Conservation (phyloP, 2,113 vertebrate genomes). For the Saguinus imperator region DNA sequence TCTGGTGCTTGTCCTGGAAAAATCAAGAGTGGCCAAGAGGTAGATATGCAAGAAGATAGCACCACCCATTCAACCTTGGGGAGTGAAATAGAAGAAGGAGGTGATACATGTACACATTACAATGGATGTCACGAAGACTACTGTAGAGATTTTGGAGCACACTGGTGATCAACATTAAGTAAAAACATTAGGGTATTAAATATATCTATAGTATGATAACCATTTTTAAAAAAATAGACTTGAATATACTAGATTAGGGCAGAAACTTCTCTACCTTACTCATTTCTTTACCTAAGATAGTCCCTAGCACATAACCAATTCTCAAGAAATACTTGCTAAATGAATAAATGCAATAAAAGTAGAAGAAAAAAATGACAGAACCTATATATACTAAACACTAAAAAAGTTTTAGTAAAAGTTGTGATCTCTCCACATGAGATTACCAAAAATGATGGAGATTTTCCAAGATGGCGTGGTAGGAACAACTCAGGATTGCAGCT, state of each 20-base stretch:
- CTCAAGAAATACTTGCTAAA: background rate
- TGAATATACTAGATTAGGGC: background rate
- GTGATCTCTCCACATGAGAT: background rate
- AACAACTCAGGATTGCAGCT: too few relatives aligned
- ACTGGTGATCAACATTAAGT: background rate
- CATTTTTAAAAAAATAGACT: background rate
- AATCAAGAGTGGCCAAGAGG: background rate
- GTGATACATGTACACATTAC: background rate
- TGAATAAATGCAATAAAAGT: background rate
- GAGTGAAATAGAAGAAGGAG: background rate
- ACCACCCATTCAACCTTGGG: background rate
- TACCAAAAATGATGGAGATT: background rate
- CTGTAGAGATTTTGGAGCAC: background rate
- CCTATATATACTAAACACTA: background rate
- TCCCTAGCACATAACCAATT: background rate
- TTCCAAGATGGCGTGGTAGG: too few relatives aligned
- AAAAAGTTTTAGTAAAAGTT: background rate
- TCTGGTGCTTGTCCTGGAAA: background rate
- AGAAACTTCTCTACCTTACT: background rate
- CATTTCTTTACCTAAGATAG: background rate
- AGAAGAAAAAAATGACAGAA: background rate
- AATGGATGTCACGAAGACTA: background rate
- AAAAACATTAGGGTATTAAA: background rate
- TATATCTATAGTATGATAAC: background rate
- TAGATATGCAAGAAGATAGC: background rate